Evolutionary conservation across 1,140 invertebrate species (phyloP).

Genomic region (Andrena cerasifolii): DNA sequence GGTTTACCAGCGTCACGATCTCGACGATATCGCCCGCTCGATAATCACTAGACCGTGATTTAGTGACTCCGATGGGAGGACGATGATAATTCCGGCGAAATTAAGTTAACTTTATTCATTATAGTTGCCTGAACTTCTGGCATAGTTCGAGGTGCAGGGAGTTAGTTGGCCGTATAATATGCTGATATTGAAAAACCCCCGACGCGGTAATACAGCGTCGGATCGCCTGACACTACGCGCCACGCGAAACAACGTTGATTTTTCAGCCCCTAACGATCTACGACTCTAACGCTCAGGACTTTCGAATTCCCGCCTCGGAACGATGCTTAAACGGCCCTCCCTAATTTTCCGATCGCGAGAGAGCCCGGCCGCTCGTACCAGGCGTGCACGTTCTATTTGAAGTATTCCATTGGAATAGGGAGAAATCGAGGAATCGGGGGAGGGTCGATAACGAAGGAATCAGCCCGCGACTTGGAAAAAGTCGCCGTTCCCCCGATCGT

Average conservation of each 20-base stretch:
- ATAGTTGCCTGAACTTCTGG: neutral
- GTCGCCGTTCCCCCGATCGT: neutral
- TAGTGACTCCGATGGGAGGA: neutral
- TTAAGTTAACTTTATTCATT: constrained; percentile 35
- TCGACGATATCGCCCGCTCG: neutral
- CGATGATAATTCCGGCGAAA: constrained; percentile 12
- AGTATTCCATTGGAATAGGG: too few species aligned
- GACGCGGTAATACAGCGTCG: neutral
- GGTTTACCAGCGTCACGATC: neutral
- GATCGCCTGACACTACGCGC: neutral
- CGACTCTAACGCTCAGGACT: too few species aligned
- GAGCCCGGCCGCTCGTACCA: too few species aligned
- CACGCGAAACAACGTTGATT: too few species aligned
- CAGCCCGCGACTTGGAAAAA: neutral
- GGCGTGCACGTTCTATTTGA: too few species aligned
- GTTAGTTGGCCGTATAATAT: constrained; percentile 1
- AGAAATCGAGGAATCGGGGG: neutral
- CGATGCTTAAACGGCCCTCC: too few species aligned
- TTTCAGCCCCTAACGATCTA: too few species aligned
- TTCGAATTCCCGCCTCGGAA: too few species aligned
- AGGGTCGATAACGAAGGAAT: constrained; percentile 15
- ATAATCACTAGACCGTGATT: constrained; percentile 9
- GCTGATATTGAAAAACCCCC: constrained; percentile 22
- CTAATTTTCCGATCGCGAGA: too few species aligned
- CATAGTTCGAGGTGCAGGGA: constrained; percentile 6